A percentile compares a stretch with the other conserved stretches of the same genome.
Conservation (phyloP, 2,113 vertebrate species). For the Percina caprodes region DNA sequence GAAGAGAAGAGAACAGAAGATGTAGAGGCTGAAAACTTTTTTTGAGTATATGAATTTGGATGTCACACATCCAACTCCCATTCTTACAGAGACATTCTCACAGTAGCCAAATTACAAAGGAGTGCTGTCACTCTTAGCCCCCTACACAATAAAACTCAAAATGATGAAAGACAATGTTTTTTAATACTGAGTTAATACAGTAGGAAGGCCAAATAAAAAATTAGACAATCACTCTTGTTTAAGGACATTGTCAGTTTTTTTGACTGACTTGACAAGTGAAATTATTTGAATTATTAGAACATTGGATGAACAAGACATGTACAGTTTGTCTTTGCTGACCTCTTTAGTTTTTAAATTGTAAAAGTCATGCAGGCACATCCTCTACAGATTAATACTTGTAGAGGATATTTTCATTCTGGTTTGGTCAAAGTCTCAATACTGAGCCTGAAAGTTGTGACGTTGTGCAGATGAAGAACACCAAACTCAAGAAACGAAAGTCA, state of each 20-base stretch:
- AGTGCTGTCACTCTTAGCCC: conserved; percentile 16
- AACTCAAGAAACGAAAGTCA: neutral
- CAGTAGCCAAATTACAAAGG: conserved; percentile 41
- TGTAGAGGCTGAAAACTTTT: conserved; percentile 55
- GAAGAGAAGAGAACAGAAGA: conserved; percentile 52
- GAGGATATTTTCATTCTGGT: neutral
- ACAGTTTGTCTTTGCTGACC: neutral
- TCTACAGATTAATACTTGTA: neutral
- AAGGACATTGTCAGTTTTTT: conserved; percentile 5
- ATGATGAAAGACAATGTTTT: neutral
- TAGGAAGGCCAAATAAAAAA: neutral
- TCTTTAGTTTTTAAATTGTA: neutral
- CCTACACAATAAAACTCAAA: conserved; percentile 27
- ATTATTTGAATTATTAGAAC: conserved; percentile 2
- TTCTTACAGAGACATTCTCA: conserved; percentile 32
- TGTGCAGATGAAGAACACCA: neutral
- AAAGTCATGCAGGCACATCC: neutral
- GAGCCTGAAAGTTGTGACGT: neutral
- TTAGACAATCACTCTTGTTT: conserved; percentile 9
- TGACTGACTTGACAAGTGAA: conserved; percentile 13
- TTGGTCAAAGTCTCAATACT: neutral
- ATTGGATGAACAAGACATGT: neutral
- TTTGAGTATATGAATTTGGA: conserved; percentile 40
- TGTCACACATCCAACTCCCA: conserved; percentile 43
- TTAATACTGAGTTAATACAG: conserved; percentile 4